phyloP scores from a whole-genome alignment of 35 echinoderm and acorn worm genomes.

The Apostichopus parvimensis region DNA sequence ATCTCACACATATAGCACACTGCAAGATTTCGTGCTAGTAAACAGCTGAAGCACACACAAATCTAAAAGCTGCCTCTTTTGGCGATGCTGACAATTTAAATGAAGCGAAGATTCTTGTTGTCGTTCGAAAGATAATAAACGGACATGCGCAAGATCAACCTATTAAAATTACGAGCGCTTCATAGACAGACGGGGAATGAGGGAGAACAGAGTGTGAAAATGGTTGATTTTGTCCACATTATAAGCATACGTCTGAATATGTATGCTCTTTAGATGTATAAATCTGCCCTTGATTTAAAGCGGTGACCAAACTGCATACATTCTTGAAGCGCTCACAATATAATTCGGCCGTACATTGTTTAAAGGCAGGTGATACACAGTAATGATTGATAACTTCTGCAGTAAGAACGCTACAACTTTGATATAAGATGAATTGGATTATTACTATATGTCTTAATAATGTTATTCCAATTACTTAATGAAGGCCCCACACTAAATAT shows the following conservation, averaged over 20 bases:
- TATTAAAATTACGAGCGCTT: slow-evolving; percentile 5
- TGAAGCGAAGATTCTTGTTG: slow-evolving; percentile 9
- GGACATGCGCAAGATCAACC: background rate
- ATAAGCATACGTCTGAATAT: background rate
- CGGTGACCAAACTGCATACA: too few species aligned
- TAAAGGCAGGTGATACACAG: too few species aligned
- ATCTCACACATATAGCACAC: background rate
- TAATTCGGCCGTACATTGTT: too few species aligned
- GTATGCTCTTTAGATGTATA: too few species aligned
- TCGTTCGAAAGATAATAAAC: background rate
- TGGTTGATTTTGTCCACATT: background rate
- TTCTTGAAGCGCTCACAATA: too few species aligned
- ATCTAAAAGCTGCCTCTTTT: background rate
- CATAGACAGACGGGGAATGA: background rate
- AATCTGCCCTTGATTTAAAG: too few species aligned
- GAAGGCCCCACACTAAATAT: too few species aligned
- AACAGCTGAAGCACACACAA: slow-evolving; percentile 1
- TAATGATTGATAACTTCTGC: too few species aligned
- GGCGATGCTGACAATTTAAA: slow-evolving; percentile 3
- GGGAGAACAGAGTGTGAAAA: background rate
- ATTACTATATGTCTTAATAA: too few species aligned
- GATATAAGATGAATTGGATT: too few species aligned
- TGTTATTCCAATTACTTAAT: too few species aligned
- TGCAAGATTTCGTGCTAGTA: background rate
- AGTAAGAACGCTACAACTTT: too few species aligned